Conservation (phyloP, 2,113 vertebrate species). For the Thalassarche chlororhynchos region DNA sequence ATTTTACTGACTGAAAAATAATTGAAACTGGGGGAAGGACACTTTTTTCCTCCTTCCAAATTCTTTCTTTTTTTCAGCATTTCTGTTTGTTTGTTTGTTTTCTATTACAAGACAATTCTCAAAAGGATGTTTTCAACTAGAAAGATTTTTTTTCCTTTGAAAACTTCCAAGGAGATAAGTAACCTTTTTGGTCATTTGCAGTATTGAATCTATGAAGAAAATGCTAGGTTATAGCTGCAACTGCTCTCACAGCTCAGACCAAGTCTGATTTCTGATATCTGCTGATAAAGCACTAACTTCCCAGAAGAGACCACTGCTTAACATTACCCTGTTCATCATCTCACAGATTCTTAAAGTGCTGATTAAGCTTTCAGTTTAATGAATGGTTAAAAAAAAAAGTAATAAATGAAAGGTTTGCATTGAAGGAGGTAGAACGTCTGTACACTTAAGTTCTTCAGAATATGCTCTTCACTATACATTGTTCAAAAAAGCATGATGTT, state of each 20-base stretch:
- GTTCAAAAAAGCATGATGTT: neutral
- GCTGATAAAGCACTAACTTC: neutral
- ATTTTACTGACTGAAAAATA: neutral
- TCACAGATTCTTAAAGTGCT: neutral
- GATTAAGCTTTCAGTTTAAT: neutral
- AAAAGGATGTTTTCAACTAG: neutral
- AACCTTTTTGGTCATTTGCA: neutral
- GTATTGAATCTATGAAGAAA: neutral
- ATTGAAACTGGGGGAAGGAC: neutral
- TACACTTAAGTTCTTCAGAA: rapidly evolving
- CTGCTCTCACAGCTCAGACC: neutral
- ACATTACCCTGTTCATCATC: neutral
- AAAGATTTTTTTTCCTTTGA: neutral
- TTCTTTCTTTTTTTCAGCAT: neutral
- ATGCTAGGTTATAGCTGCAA: neutral
- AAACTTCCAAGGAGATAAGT: neutral
- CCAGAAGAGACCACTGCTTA: neutral
- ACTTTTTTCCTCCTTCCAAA: neutral
- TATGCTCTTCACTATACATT: neutral
- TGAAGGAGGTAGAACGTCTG: neutral
- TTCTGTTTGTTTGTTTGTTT: neutral
- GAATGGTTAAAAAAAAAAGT: neutral
- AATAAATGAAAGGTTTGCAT: neutral
- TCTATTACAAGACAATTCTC: neutral
- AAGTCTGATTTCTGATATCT: neutral